Evolutionary conservation across 2,888 invertebrate genomes (phyloP).

Genomic region (Habroteleia sp.): DNA sequence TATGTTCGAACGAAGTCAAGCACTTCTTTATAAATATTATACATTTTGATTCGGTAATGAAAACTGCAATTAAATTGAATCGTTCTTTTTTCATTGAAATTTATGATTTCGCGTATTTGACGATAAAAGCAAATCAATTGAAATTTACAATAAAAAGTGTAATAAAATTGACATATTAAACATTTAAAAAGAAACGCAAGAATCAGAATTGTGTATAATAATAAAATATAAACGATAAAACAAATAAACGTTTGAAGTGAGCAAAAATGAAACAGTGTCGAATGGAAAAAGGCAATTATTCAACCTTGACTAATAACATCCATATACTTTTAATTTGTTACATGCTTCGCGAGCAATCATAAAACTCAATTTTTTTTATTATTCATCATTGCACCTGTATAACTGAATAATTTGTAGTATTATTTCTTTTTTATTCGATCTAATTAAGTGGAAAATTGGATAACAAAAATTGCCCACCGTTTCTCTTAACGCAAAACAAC

Average conservation of each 20-base stretch:
- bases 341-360: slow-evolving; percentile 13
- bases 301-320: slow-evolving; percentile 16
- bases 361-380: slow-evolving; percentile 16
- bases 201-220: too few species aligned
- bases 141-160: too few species aligned
- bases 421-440: slow-evolving; percentile 35
- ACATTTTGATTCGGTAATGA: too few species aligned
- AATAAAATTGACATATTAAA: too few species aligned
- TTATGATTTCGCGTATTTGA: too few species aligned
- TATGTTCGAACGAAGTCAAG: too few species aligned
- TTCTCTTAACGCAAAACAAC: slow-evolving; percentile 25
- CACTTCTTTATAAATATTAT: too few species aligned
- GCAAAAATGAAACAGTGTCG: slow-evolving; percentile 6
- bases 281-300: slow-evolving; percentile 10
- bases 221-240: slow-evolving; percentile 18
- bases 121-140: too few species aligned
- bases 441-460: slow-evolving; percentile 47
- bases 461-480: slow-evolving; percentile 35
- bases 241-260: not conserved
- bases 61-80: too few species aligned
- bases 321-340: slow-evolving; percentile 23
- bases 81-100: too few species aligned
- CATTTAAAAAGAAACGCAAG: too few species aligned
- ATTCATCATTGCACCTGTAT: slow-evolving; percentile 18
- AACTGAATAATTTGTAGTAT: slow-evolving; percentile 26